Conservation (phyloP, 2,113 vertebrate genomes). For the Pachypanchax playfairii region DNA sequence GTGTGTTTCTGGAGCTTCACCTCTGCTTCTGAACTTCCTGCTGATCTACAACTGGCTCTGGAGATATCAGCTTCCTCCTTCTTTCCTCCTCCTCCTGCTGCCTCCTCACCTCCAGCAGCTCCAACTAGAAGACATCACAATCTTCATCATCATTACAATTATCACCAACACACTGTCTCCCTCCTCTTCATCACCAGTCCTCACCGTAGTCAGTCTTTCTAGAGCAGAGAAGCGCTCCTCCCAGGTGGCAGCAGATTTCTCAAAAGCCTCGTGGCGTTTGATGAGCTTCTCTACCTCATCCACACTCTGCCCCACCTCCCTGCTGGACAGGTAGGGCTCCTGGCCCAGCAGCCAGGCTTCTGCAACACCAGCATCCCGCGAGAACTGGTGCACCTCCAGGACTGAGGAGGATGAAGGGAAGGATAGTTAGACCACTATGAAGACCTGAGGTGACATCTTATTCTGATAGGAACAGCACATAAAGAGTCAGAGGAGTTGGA, state of each 20-base stretch:
- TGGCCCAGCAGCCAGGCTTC: constrained; percentile 97
- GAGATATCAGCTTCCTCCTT: constrained; percentile 86
- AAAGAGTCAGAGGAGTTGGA: too few species aligned
- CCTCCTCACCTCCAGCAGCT: constrained; percentile 94
- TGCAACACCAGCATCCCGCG: constrained; percentile 91
- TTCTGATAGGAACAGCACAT: too few species aligned
- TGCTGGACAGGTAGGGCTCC: constrained; percentile 93
- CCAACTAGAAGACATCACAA: constrained; percentile 64
- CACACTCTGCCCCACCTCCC: constrained; percentile 91
- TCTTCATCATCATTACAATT: not conserved
- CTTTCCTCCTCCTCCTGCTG: constrained; percentile 94
- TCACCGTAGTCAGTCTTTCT: constrained; percentile 93
- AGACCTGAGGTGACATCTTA: not conserved
- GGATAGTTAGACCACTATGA: not conserved
- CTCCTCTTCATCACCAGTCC: constrained; percentile 3
- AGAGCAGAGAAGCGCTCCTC: constrained; percentile 94
- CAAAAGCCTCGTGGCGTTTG: constrained; percentile 95
- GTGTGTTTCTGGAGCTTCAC: constrained; percentile 57
- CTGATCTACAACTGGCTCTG: constrained; percentile 71
- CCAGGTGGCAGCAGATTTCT: constrained; percentile 97
- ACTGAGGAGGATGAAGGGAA: constrained; percentile 72
- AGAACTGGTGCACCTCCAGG: constrained; percentile 98
- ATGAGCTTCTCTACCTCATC: constrained; percentile 97
- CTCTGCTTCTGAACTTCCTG: constrained; percentile 84
- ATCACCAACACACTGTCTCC: not conserved